Evolutionary conservation across 2,797 vertebrate species (phyloP), one percentile per base, ranked within the genome.

Genomic region (Microctenopoma lineatum): DNA sequence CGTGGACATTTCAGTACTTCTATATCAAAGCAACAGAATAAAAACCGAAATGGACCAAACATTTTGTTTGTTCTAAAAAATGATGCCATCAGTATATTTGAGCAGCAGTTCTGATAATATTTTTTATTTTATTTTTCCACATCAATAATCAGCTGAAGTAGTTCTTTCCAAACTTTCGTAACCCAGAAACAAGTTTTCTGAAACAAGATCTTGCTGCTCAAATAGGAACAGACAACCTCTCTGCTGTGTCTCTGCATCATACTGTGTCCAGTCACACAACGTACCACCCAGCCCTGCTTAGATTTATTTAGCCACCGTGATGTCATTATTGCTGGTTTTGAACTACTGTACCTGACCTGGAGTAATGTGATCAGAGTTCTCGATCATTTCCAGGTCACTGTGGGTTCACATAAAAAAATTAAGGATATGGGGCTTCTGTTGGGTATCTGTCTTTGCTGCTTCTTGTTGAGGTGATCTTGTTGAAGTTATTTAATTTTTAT

Each of bases 361-460:
- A 29, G 81, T 86, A 80, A 88, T 80, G 79, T 66, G 75, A 66
- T 60, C 58, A 66, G 52, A 61, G 66, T 57, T 29, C 13, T 26
- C 58, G 26, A 45, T 76, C 42, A 7, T 1, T 55, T 45, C 11
- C 53, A 59, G 36, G 26, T 3, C 3, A 26, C 7, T 21, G 9
- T 58, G 26, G 32, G 25, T 54, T 47, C 26, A 50, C 36, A 68
- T 47, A 55, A 16, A 59, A 9, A 65, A 45, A 41, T 4, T 50
- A 27, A 62, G 8, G 14, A 39, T 25, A 41, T 3, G 0, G 5
- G 18, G 38, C 14, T 27, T 59, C n/a, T 36, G 3, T 46, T 36
- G 2, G 4, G 8, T 50, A 21, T 32, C 65, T 51, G 44, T 16
- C 21, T 38, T 29, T 16, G 18, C 8, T 32, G 51, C 14, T 29